Conservation (phyloP, 1,140 invertebrate species). For the Bilobella aurantiaca region DNA sequence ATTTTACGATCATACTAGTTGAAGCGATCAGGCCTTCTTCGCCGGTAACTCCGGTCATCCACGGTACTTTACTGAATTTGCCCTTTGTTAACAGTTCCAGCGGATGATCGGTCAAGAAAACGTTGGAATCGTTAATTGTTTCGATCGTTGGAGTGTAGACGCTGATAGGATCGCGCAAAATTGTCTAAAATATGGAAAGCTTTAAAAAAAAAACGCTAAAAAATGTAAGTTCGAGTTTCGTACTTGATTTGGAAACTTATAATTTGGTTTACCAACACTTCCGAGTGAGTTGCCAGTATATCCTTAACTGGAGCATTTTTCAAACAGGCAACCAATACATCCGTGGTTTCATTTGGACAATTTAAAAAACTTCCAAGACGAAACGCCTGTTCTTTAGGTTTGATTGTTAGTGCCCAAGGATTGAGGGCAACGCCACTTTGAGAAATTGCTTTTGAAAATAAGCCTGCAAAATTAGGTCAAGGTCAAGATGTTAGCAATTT, state of each 20-base stretch:
- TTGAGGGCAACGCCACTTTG: conserved; percentile 3
- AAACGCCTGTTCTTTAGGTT: not conserved
- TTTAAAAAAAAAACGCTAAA: not conserved
- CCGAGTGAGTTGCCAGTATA: not conserved
- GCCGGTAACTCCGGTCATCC: not conserved
- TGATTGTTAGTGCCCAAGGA: not conserved
- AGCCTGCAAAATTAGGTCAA: not conserved
- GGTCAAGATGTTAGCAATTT: not conserved
- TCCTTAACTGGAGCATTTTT: not conserved
- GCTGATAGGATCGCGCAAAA: not conserved
- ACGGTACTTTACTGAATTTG: not conserved
- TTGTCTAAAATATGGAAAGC: too few species aligned
- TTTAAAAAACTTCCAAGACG: not conserved
- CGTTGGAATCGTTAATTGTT: not conserved
- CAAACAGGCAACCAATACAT: not conserved
- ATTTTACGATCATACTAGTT: not conserved
- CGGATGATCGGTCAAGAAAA: not conserved
- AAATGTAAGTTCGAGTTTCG: too few species aligned
- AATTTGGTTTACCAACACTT: not conserved
- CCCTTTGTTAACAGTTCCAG: not conserved
- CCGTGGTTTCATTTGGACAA: not conserved
- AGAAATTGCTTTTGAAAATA: conserved; percentile 5
- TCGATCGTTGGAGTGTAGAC: not conserved
- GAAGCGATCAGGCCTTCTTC: conserved; percentile 3
- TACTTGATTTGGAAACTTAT: not conserved